These are phyloP conservation scores for Perca schrenkii DNA, from an alignment of 2,113 vertebrate genomes.

Conservation along the genomic window DNA sequence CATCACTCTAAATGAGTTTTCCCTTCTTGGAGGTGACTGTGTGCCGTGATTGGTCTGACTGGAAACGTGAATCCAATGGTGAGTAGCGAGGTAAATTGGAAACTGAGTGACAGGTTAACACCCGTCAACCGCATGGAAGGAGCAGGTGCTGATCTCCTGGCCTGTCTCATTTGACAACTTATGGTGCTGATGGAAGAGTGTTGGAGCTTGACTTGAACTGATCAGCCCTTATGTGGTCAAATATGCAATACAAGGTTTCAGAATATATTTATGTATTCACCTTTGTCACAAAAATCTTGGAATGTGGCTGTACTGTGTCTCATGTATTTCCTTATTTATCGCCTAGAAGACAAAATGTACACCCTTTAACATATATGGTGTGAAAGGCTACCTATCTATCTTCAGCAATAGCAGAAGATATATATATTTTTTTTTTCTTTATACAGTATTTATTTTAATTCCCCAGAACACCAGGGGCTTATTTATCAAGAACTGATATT, in stretches of 20 bases:
- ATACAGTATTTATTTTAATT: background rate
- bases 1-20: conserved; percentile 62
- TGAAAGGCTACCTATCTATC: background rate
- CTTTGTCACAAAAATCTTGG: background rate
- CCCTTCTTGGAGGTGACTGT: conserved; percentile 3
- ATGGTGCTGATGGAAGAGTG: conserved; percentile 49
- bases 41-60: conserved; percentile 37
- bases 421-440: background rate
- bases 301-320: background rate
- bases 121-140: conserved; percentile 39
- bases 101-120: conserved; percentile 71
- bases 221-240: conserved; percentile 52
- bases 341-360: background rate
- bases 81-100: conserved; percentile 46
- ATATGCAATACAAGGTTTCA: conserved; percentile 41
- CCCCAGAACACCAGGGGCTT: background rate
- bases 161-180: conserved; percentile 65
- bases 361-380: background rate
- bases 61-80: conserved; percentile 41
- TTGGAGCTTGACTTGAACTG: conserved; percentile 59
- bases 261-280: conserved; percentile 23
- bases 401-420: background rate
- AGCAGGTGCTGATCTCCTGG: conserved; percentile 75
- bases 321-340: conserved; percentile 4
- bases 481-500: background rate